Base-by-base conservation (phyloP, 2,888 invertebrate genomes). In the Phaonia tiefii region DNA sequence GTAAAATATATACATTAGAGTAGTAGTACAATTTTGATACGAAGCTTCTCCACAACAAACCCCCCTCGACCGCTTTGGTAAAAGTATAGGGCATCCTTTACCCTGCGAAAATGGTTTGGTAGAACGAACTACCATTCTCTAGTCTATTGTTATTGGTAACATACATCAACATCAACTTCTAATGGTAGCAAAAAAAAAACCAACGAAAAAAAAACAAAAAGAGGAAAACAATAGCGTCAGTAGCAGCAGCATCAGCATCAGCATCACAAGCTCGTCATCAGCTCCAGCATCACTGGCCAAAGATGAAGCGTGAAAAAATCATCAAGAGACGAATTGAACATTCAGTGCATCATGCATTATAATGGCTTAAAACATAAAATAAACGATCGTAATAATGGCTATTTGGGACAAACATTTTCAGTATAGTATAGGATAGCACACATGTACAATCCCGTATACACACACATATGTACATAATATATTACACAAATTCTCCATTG, bases 341-440 rank as follows among this genome's bases (percentile, higher is more conserved):
- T 71, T 75, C 60, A 49, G 60, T 75, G 75, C 79, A 81, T 79
- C 79, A 69, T 79, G 72, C 69, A 79, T 79, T 79, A 79, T 79
- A 81, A 81, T 81, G 78, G 79, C 75, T 81, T 81, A 75, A 69
- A 81, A 72, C 63, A 81, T 79, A 75, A 81, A 81, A 81, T 79
- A 79, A 81, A 81, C 72, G 81, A 75, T 56, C 70, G 75, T 75
- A 72, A 79, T 81, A 75, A 79, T 81, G 65, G 79, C 56, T 72
- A 81, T 81, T 81, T 75, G 75, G 79, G 49, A 79, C 79, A 75
- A 31, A 31, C 31, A 5, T 31, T 31, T n/a, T n/a, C n/a, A n/a
- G n/a, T n/a, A n/a, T n/a, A n/a, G n/a, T n/a, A n/a, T n/a, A n/a
- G n/a, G n/a, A n/a, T n/a, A n/a, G n/a, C n/a, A n/a, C n/a, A n/a